Base-by-base conservation (phyloP, 2,888 invertebrate genomes). In the Drosophila mettleri region DNA sequence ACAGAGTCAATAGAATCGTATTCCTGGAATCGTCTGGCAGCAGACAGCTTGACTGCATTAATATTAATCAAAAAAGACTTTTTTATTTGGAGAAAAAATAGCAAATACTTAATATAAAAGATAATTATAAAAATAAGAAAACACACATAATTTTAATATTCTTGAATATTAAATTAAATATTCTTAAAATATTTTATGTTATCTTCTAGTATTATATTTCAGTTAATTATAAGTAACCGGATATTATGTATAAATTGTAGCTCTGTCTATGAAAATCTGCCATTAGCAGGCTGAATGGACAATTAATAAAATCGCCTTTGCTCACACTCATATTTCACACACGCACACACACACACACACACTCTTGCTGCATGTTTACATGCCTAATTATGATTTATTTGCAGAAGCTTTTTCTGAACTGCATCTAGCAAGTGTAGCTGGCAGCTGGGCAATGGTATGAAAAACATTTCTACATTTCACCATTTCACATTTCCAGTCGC, bases 331-430 rank as follows among this genome's bases (percentile, higher is more conserved):
- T 18, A 20, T 41, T 45, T 38, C 46, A 24, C n/a, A 18, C 31
- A 22, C 16, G 33, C 51, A 20, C 24, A n/a, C 24, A 9, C 9
- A 34, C 18, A 16, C 36, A 14, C 51, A 43, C 34, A 33, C 31
- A 41, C 24, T 20, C 38, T 53, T 18, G 41, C 20, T 57, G 12
- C 29, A 16, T 43, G 77, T 86, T 86, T 84, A 73, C 75, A 75
- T 74, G 62, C 61, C 69, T 86, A 88, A 86, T 88, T 86, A 88
- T 82, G 85, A 88, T 86, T 86, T 84, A 86, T 86, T 82, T 72
- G 75, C 66, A 52, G 62, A 78, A 78, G 64, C 66, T 73, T 80
- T 82, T 78, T 64, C 73, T 71, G 62, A 63, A 67, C 80, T 69
- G 72, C 57, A 74, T 59, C 60, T 71, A 60, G 59, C 66, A 74